phyloP scores from a whole-genome alignment of 2,888 invertebrate species.

The Sminthurinus aureus region DNA sequence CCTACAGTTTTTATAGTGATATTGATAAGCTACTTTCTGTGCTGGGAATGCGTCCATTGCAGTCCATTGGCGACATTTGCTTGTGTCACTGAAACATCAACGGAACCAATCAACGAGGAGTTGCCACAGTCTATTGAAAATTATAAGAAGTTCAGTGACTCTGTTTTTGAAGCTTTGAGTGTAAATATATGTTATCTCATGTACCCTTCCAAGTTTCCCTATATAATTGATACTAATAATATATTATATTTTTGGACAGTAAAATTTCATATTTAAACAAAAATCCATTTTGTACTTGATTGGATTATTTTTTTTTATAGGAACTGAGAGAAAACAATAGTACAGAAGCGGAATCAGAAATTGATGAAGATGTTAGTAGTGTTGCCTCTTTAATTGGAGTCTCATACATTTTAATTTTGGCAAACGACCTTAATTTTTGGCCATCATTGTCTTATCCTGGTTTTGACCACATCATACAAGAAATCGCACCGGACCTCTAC shows the following conservation, averaged over 20 bases:
- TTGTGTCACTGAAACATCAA: too few species aligned
- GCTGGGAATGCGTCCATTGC: neutral
- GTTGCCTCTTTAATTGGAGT: constrained; percentile 25
- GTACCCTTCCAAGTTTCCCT: too few species aligned
- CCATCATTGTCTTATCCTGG: constrained; percentile 20
- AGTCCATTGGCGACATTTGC: neutral
- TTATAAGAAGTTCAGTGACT: constrained; percentile 29
- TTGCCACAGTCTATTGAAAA: constrained; percentile 8
- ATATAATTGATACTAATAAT: neutral
- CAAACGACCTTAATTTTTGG: constrained; percentile 15
- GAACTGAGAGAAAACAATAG: constrained; percentile 24
- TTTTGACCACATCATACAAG: neutral
- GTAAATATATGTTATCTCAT: too few species aligned
- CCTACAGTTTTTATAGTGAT: neutral
- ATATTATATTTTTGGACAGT: neutral
- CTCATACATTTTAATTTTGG: constrained; percentile 17
- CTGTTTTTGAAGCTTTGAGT: constrained; percentile 18
- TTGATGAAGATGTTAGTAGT: neutral
- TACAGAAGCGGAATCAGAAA: neutral
- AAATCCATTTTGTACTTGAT: constrained; percentile 3
- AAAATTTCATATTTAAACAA: neutral
- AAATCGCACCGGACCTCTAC: neutral
- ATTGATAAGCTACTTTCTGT: neutral
- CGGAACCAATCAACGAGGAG: neutral
- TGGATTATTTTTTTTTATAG: constrained; percentile 3